Percentiles rank a stretch among this genome's conserved stretches.
Evolutionary conservation across 2,888 invertebrate species (phyloP).

Genomic region (Coronaproctus castanopsis): DNA sequence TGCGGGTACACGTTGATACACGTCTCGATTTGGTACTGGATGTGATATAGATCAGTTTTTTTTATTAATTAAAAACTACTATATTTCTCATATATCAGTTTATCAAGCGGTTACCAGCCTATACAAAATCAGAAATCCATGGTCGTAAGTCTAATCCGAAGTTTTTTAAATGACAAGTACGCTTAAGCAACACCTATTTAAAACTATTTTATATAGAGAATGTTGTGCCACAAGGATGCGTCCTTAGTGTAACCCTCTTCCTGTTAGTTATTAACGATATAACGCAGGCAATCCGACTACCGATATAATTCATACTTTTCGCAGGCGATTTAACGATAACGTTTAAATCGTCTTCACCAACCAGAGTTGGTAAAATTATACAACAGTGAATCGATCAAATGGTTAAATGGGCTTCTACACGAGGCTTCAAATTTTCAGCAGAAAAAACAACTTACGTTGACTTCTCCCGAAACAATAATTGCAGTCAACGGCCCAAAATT

Average conservation of each 20-base stretch:
- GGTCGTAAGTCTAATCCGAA: background rate
- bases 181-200: background rate
- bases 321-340: background rate
- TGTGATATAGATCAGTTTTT: too few relatives aligned
- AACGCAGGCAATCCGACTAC: background rate
- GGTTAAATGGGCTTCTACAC: background rate
- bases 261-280: background rate
- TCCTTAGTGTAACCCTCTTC: background rate
- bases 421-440: background rate
- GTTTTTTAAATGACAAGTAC: background rate
- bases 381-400: background rate
- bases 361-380: background rate
- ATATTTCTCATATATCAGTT: too few relatives aligned
- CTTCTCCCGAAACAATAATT: background rate
- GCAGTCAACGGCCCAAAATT: background rate
- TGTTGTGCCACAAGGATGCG: background rate
- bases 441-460: background rate
- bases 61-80: too few relatives aligned
- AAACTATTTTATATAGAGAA: background rate
- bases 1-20: too few relatives aligned
- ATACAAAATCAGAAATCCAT: background rate
- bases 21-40: too few relatives aligned
- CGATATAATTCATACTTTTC: background rate
- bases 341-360: background rate
- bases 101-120: background rate